Evolutionary conservation across 2,113 vertebrate species (phyloP).

Genomic region (Menura novaehollandiae): DNA sequence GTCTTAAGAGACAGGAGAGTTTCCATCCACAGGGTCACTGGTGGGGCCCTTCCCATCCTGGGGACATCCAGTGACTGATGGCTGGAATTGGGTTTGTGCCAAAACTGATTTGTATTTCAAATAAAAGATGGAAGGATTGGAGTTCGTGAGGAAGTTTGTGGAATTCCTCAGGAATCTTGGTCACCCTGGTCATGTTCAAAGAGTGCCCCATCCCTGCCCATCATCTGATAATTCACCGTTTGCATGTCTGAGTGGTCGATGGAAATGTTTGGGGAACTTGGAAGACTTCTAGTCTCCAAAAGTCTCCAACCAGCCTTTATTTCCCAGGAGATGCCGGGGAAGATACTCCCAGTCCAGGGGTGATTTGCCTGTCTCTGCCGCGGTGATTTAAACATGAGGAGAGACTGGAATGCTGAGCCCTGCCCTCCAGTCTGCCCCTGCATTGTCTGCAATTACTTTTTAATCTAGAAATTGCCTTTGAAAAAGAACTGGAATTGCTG

Average conservation of each 20-base stretch:
- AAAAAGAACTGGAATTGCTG: constrained; percentile 23
- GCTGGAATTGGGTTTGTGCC: not conserved
- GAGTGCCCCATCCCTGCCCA: not conserved
- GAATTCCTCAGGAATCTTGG: too few species aligned
- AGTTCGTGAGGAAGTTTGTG: not conserved
- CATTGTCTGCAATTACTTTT: not conserved
- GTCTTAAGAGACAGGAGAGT: not conserved
- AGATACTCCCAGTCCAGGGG: not conserved
- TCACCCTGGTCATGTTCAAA: not conserved
- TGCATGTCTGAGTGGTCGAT: constrained; percentile 21
- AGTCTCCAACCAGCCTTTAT: not conserved
- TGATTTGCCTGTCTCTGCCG: constrained; percentile 39
- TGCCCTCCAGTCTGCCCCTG: not conserved
- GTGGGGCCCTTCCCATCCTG: not conserved
- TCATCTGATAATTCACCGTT: not conserved
- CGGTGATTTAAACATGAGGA: not conserved
- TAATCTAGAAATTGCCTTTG: constrained; percentile 33
- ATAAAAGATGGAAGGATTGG: not conserved
- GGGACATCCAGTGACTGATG: accelerated
- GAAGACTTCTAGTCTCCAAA: not conserved
- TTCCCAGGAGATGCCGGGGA: not conserved
- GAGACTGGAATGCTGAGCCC: not conserved
- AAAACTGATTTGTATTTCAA: not conserved
- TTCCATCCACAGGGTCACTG: not conserved
- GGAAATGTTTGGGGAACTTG: not conserved